Conservation (phyloP, 2,797 vertebrate species). For the Gallinago nigripennis region DNA sequence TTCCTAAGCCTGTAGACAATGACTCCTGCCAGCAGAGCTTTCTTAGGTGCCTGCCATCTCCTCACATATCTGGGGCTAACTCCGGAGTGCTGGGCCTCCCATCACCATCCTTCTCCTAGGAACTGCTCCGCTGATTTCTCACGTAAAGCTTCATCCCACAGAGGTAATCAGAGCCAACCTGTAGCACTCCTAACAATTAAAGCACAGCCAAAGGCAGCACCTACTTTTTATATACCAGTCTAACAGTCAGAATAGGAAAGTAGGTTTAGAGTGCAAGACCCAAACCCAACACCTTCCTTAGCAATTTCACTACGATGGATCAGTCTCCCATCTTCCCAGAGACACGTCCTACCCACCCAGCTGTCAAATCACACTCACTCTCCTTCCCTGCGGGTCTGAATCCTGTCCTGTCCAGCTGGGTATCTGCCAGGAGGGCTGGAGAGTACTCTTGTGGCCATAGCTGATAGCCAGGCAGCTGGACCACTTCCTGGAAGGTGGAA, state of each 20-base stretch:
- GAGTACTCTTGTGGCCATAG: background rate
- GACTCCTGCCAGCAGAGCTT: background rate
- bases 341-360: background rate
- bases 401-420: background rate
- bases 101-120: background rate
- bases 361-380: background rate
- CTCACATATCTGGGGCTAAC: background rate
- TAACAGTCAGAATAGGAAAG: background rate
- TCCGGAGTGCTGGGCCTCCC: background rate
- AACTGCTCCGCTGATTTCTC: background rate
- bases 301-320: background rate
- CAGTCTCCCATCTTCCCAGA: too few species aligned
- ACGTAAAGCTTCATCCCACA: background rate
- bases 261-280: background rate
- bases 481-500: background rate
- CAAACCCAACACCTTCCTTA: background rate
- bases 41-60: background rate
- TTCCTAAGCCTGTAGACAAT: background rate
- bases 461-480: background rate
- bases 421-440: background rate
- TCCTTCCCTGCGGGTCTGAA: background rate
- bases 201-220: background rate
- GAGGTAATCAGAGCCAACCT: background rate
- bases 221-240: background rate
- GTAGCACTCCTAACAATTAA: background rate